A percentile compares a stretch with the other conserved stretches of the same genome.
Conservation (phyloP, 2,113 vertebrate genomes). For the Notothenia coriiceps region DNA sequence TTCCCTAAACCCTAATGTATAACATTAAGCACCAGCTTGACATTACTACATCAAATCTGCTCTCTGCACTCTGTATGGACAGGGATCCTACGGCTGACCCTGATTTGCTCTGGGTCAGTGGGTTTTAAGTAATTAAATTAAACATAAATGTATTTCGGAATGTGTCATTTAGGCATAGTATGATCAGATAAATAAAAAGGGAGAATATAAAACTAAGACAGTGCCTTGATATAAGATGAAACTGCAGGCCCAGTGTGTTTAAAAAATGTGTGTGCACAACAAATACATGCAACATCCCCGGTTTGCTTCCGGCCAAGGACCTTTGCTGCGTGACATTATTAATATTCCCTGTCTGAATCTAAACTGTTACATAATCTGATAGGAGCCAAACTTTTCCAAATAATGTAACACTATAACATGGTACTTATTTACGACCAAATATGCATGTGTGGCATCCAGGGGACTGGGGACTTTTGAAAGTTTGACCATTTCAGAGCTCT, state of each 20-base stretch:
- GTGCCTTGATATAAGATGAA: background rate
- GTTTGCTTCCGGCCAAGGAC: background rate
- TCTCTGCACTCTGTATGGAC: too few relatives aligned
- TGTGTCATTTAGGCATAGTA: background rate
- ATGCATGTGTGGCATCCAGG: background rate
- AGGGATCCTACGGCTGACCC: background rate
- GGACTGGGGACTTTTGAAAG: background rate
- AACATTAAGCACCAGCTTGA: background rate
- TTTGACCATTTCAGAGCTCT: background rate
- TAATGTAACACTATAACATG: background rate
- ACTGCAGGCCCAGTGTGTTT: background rate
- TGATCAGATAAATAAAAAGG: too few relatives aligned
- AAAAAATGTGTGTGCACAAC: background rate
- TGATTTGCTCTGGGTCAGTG: background rate
- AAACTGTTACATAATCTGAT: background rate
- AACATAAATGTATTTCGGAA: background rate
- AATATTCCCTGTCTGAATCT: background rate
- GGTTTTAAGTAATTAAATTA: background rate
- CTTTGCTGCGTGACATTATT: background rate
- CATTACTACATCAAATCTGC: background rate
- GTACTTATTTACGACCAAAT: conserved; percentile 2
- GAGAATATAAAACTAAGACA: too few relatives aligned
- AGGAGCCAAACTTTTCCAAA: background rate
- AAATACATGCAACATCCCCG: background rate
- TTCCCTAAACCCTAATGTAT: background rate